phyloP scores from a whole-genome alignment of 2,888 invertebrate genomes.

The Lithodes maja region DNA sequence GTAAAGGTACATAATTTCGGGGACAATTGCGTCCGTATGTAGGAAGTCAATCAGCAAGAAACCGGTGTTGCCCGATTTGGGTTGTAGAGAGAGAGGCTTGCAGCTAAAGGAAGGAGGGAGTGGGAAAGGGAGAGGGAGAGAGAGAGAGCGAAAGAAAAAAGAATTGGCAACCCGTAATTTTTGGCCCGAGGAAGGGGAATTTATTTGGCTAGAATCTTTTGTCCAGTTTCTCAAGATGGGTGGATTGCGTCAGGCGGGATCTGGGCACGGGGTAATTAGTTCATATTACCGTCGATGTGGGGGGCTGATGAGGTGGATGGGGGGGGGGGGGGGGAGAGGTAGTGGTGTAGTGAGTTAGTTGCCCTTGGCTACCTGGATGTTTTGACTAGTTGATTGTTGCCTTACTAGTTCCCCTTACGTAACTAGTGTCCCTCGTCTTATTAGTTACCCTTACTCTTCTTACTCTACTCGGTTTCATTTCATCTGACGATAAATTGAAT shows the following conservation, averaged over 20 bases:
- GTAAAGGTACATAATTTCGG: too few species aligned
- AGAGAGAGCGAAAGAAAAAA: constrained; percentile 1
- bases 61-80: too few species aligned
- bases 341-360: not conserved
- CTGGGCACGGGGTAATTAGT: constrained; percentile 49
- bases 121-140: constrained; percentile 17
- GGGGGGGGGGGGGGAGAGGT: not conserved
- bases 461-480: too few species aligned
- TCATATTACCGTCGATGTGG: constrained; percentile 32
- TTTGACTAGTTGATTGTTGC: too few species aligned
- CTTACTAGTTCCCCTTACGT: too few species aligned
- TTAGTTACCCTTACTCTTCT: too few species aligned
- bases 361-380: too few species aligned
- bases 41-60: too few species aligned
- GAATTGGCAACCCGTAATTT: constrained; percentile 53
- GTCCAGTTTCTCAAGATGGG: constrained; percentile 58
- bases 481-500: too few species aligned
- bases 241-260: constrained; percentile 54
- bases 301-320: not conserved
- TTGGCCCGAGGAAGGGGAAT: not conserved
- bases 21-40: too few species aligned
- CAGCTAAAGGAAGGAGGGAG: not conserved
- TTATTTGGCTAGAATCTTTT: constrained; percentile 64
- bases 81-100: too few species aligned
- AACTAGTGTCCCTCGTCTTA: too few species aligned